Percentiles rank a stretch among this genome's conserved stretches.
phyloP scores from a whole-genome alignment of 2,888 invertebrate genomes.

The Muschampia plurimacula region DNA sequence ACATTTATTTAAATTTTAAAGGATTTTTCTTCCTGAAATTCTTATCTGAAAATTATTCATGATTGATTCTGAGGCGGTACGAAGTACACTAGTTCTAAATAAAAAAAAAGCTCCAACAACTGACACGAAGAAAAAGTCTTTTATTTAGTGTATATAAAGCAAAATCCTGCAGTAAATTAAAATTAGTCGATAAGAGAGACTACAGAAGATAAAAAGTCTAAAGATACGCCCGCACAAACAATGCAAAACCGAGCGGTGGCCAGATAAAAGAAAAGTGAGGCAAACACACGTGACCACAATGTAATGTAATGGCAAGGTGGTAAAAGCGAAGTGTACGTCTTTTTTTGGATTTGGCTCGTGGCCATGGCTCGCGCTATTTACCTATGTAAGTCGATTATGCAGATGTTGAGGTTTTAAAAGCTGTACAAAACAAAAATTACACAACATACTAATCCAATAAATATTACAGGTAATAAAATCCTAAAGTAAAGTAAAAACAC shows the following conservation, averaged over 20 bases:
- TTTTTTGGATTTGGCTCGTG: conserved; percentile 73
- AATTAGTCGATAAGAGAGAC: neutral
- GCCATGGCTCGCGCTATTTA: conserved; percentile 67
- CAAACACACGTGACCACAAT: conserved; percentile 73
- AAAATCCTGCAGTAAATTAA: neutral
- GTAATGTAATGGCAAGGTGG: conserved; percentile 64
- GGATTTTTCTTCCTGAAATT: no score
- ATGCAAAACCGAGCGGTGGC: conserved; percentile 22
- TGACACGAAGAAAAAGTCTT: neutral
- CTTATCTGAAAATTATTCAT: no score
- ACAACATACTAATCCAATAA: neutral
- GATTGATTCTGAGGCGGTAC: no score
- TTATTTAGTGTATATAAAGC: neutral
- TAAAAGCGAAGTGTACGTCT: conserved; percentile 66
- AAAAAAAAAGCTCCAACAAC: neutral
- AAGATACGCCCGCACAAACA: conserved; percentile 16
- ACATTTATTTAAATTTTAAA: no score
- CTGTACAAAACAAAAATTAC: conserved; percentile 8
- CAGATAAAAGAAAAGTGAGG: conserved; percentile 44
- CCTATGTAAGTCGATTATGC: conserved; percentile 67
- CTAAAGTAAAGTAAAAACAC: neutral
- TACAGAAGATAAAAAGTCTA: conserved; percentile 2
- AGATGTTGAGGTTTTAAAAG: conserved; percentile 45
- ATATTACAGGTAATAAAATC: neutral
- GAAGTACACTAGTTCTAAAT: neutral